These are phyloP conservation scores for Telmatochromis sp. DNA, from an alignment of 2,113 vertebrate species.

Conservation along the genomic window DNA sequence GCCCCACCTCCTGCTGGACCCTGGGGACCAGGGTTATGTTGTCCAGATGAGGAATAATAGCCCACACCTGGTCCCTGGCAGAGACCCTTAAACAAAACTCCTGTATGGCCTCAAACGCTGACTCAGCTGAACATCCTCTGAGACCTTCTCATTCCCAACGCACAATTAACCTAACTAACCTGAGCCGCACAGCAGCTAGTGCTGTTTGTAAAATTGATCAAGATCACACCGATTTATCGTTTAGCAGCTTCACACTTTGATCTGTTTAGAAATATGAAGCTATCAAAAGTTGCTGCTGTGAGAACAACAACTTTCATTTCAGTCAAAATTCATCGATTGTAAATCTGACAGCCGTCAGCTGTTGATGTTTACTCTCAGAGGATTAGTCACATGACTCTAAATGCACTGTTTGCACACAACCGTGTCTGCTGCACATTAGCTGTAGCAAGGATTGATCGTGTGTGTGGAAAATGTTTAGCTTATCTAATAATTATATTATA, in stretches of 20 bases:
- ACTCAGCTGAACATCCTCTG: conserved; percentile 53
- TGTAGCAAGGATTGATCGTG: not conserved
- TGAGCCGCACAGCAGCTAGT: not conserved
- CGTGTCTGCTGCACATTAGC: not conserved
- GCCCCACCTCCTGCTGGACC: conserved; percentile 23
- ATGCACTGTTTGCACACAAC: not conserved
- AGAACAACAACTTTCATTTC: not conserved
- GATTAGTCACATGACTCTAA: not conserved
- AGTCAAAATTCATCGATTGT: not conserved
- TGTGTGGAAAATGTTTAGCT: not conserved
- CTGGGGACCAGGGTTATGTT: conserved; percentile 40
- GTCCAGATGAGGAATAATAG: conserved; percentile 67
- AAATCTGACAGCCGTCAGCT: not conserved
- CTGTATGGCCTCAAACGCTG: conserved; percentile 31
- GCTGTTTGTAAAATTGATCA: not conserved
- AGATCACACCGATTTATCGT: not conserved
- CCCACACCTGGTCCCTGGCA: conserved; percentile 56
- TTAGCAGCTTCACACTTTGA: not conserved
- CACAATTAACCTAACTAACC: not conserved
- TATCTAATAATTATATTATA: not conserved
- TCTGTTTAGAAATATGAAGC: not conserved
- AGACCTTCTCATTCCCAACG: conserved; percentile 9
- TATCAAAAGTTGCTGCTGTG: not conserved
- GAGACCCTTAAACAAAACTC: not conserved
- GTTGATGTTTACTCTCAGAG: not conserved